Percentiles rank a stretch among this genome's conserved stretches.
phyloP scores from a whole-genome alignment of 1,140 invertebrate species.

The Drosophila obscura region DNA sequence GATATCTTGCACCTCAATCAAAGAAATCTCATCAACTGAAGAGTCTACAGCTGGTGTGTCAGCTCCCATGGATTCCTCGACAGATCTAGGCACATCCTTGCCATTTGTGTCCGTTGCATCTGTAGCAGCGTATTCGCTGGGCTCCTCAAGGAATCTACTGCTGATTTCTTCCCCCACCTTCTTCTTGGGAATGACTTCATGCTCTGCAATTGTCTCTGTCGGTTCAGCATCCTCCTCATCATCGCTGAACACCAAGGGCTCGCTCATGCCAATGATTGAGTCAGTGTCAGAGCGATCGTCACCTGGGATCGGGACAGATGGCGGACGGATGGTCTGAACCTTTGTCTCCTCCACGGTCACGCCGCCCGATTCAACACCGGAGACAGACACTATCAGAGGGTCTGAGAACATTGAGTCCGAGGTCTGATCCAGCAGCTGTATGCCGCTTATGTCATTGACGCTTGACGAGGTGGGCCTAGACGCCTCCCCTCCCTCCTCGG shows the following conservation, averaged over 20 bases:
- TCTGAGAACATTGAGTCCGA: slow-evolving; percentile 65
- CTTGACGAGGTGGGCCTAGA: slow-evolving; percentile 8
- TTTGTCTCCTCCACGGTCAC: slow-evolving; percentile 60
- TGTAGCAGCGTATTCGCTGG: neutral
- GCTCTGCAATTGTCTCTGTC: neutral
- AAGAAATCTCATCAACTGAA: slow-evolving; percentile 18
- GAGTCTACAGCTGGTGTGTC: neutral
- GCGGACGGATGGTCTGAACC: neutral
- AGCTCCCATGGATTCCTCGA: neutral
- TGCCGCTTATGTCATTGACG: slow-evolving; percentile 65
- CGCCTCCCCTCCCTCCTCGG: neutral
- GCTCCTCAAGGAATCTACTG: slow-evolving; percentile 3
- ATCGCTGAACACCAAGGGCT: slow-evolving; percentile 61
- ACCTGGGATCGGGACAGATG: neutral
- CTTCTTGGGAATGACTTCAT: slow-evolving; percentile 2
- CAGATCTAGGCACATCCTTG: neutral
- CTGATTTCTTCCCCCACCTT: too few species aligned
- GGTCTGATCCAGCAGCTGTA: slow-evolving; percentile 71
- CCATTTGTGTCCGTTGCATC: neutral
- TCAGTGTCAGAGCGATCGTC: slow-evolving; percentile 44
- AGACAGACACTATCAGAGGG: slow-evolving; percentile 52
- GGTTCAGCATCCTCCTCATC: slow-evolving; percentile 33
- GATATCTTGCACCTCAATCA: slow-evolving; percentile 29
- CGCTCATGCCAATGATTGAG: slow-evolving; percentile 46
- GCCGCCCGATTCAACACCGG: slow-evolving; percentile 47